Evolutionary conservation across 2,888 invertebrate species (phyloP).

Genomic region (Elysia crispata): DNA sequence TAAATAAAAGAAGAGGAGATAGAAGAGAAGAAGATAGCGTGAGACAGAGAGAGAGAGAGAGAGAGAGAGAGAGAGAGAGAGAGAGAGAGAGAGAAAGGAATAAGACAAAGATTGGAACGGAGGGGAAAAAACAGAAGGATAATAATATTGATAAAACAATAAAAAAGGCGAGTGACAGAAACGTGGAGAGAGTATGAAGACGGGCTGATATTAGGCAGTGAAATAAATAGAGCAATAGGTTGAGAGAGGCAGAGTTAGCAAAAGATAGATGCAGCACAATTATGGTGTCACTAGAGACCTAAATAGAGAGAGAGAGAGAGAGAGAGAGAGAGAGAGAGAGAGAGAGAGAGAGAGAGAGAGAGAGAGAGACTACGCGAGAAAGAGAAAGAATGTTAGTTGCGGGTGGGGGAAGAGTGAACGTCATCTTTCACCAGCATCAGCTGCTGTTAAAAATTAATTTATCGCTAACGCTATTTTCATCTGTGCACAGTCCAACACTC

Average conservation of each 20-base stretch:
- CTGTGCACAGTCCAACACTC: too few relatives aligned
- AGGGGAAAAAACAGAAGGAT: neutral
- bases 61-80: constrained; percentile 2
- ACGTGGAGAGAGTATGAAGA: too few relatives aligned
- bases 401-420: too few relatives aligned
- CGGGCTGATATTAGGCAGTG: too few relatives aligned
- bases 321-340: constrained; percentile 23
- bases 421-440: too few relatives aligned
- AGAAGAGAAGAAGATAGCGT: neutral
- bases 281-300: neutral
- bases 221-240: too few relatives aligned
- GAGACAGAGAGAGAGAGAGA: neutral
- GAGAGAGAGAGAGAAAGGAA: constrained; percentile 10
- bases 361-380: neutral
- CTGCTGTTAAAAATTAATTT: too few relatives aligned
- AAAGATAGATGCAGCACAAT: neutral
- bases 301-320: neutral
- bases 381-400: neutral
- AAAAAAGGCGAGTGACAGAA: neutral
- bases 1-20: neutral
- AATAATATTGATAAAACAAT: neutral
- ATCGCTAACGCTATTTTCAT: too few relatives aligned
- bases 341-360: constrained; percentile 1
- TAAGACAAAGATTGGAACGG: neutral
- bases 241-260: too few relatives aligned